Evolutionary conservation across 2,888 invertebrate genomes (phyloP), one percentile per base, ranked within the genome.

Genomic region (Tetrapedia diversipes): DNA sequence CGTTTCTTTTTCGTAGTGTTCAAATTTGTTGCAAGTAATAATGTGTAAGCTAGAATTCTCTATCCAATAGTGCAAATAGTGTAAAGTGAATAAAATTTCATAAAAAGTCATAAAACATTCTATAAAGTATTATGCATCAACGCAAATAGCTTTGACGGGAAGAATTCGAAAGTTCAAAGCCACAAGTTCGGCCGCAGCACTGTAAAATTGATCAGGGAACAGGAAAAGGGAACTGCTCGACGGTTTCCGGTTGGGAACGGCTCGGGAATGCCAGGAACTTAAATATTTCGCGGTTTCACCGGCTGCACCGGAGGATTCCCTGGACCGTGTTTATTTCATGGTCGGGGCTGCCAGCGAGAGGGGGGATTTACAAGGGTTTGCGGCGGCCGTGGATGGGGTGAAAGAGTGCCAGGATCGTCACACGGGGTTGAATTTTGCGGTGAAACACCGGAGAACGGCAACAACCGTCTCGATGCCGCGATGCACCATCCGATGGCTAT

Each of bases 341-440:
- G 47, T 19, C 7, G 56, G 14, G 54, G 19, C 19, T 27, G 47
- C 47, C 27, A 24, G 47, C 11, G 14, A 32, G 27, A 27, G 32
- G 53, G 10, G 27, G 49, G n/a, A n/a, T n/a, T 4, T 34, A 51
- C 49, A 51, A 34, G 60, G 51, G 49, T 51, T 37, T 63, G 60
- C 6, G 39, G 63, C 27, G 19, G n/a, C 14, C 24, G 61, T 60
- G 19, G 43, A 16, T 41, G 49, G 60, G 57, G 51, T 57, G 75
- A 65, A 76, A 76, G 73, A 57, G 70, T 78, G 63, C 70, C 32
- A 29, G 49, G 43, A 59, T 57, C 65, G 70, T 51, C 79, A 73
- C 75, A 45, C n/a, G n/a, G 76, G 59, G 69, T 56, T 76, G 81
- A 79, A 61, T 81, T 81, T 68, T 68, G 76, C 29, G 70, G 72